Conservation (phyloP, 2,113 vertebrate genomes). For the Bettongia penicillata region DNA sequence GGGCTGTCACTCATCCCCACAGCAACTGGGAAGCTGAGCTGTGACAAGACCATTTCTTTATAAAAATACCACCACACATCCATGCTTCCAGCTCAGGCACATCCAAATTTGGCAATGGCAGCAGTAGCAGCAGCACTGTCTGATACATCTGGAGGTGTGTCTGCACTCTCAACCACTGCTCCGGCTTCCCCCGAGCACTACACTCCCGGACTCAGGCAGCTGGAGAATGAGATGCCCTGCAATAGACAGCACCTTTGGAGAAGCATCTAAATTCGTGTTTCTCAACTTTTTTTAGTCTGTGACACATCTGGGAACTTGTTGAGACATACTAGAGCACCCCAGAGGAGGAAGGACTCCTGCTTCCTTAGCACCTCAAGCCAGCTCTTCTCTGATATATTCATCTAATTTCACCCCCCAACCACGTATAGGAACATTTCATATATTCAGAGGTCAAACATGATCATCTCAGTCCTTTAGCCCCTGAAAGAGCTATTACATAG, state of each 20-base stretch:
- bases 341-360: not conserved
- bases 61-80: conserved; percentile 65
- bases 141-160: conserved; percentile 49
- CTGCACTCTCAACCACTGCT: not conserved
- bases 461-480: not conserved
- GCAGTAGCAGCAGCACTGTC: not conserved
- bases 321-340: conserved; percentile 16
- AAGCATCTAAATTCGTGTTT: not conserved
- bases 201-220: not conserved
- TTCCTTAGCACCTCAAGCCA: not conserved
- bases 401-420: not conserved
- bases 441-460: not conserved
- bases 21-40: conserved; percentile 76
- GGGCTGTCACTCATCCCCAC: conserved; percentile 57
- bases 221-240: not conserved
- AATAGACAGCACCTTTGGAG: not conserved
- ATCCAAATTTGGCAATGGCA: conserved; percentile 49
- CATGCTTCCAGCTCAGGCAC: conserved; percentile 28
- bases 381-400: not conserved
- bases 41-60: conserved; percentile 51
- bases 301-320: conserved; percentile 7
- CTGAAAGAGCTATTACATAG: not conserved
- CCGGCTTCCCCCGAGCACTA: conserved; percentile 3
- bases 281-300: not conserved
- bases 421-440: not conserved